Conservation (phyloP, 2,797 vertebrate genomes). For the Manis javanica region DNA sequence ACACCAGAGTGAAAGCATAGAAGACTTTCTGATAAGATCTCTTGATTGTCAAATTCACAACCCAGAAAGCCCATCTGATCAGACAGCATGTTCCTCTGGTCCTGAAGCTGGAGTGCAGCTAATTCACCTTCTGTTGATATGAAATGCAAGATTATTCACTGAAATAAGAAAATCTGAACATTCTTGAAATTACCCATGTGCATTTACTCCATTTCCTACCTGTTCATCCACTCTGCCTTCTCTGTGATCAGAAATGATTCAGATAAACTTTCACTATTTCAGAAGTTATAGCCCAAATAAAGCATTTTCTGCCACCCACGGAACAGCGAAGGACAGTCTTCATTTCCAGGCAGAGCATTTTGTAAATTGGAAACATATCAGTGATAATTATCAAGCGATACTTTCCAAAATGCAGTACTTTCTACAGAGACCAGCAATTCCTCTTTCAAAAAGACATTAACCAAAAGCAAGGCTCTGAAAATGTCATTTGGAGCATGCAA, state of each 20-base stretch:
- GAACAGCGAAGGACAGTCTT: background rate
- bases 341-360: constrained; percentile 36
- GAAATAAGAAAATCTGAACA: background rate
- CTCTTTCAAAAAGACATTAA: constrained; percentile 64
- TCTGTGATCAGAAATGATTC: background rate
- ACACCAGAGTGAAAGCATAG: background rate
- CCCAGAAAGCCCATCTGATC: background rate
- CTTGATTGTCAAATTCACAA: background rate
- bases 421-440: background rate
- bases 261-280: constrained; percentile 30
- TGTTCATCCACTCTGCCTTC: background rate
- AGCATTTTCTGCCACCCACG: background rate
- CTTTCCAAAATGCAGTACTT: constrained; percentile 44
- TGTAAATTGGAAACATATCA: constrained; percentile 68
- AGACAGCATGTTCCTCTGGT: fast-evolving
- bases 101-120: fast-evolving
- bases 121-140: background rate
- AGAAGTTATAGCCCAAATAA: constrained; percentile 26
- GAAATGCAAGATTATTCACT: background rate
- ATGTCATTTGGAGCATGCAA: constrained; percentile 48
- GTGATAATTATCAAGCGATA: constrained; percentile 68
- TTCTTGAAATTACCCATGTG: background rate
- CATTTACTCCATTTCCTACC: background rate
- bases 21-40: background rate
- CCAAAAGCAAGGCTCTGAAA: constrained; percentile 39